Conservation (phyloP, 2,888 invertebrate genomes). For the Melieria picta region DNA sequence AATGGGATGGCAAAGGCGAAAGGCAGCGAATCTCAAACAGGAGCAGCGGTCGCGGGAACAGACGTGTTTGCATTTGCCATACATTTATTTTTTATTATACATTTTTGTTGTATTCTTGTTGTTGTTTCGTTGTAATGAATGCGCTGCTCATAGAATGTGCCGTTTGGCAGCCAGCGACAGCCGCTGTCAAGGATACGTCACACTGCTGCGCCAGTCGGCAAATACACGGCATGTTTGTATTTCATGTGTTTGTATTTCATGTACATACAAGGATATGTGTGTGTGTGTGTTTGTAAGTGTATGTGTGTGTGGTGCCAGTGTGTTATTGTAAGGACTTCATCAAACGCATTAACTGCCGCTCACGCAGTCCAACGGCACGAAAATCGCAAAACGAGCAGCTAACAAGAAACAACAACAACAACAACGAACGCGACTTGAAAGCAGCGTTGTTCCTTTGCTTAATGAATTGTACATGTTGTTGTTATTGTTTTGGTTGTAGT, state of each 20-base stretch:
- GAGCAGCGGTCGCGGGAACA: neutral
- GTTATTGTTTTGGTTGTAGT: neutral
- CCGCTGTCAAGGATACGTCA: constrained; percentile 1
- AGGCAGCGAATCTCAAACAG: neutral
- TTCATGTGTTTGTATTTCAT: too few relatives aligned
- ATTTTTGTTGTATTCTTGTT: neutral
- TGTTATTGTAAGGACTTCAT: constrained; percentile 31
- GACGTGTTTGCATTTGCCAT: neutral
- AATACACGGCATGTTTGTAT: neutral
- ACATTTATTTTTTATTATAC: neutral
- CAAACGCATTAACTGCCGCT: constrained; percentile 51
- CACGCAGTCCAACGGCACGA: neutral
- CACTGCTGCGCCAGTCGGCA: neutral
- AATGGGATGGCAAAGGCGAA: neutral
- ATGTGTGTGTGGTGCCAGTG: constrained; percentile 2
- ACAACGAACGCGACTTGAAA: constrained; percentile 25
- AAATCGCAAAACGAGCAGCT: neutral
- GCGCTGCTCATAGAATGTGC: constrained; percentile 17
- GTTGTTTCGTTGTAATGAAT: neutral
- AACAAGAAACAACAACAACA: constrained; percentile 24
- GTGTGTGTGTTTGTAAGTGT: neutral
- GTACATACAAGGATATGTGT: neutral
- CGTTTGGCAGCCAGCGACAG: constrained; percentile 18
- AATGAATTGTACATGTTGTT: constrained; percentile 3
- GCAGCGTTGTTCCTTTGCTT: constrained; percentile 6